Base-by-base conservation (phyloP, 2,797 vertebrate species). In the Artibeus lituratus region DNA sequence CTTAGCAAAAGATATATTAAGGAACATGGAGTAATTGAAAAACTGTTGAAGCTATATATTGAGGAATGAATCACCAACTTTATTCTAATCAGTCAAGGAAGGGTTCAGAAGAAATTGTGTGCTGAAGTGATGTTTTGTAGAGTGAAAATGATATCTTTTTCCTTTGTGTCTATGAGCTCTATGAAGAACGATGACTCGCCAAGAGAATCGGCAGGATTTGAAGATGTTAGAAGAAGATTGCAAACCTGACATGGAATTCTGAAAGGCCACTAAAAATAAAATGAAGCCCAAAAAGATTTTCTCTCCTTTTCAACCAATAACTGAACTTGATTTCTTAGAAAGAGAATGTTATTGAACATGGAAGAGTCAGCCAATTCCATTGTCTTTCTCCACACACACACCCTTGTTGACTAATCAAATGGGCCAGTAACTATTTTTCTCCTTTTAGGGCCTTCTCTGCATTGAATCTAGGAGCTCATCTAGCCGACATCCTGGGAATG, bases 201-300 rank as follows among this genome's bases (percentile, higher is more conserved):
- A 86, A 85, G 39, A 42, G 39, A 94, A 89, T 95, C 82, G 62
- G n/a, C 18, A 94, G 29, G 82, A 90, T 81, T 76, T 67, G 39
- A 94, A 85, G 80, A 86, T 92, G 24, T 83, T 67, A 78, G 37
- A 92, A 97, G 83, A 93, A 74, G 53, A 92, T 55, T 83, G 24
- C 12, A 92, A 88, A 67, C 35, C 65, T 78, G 37, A 94, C n/a
- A 73, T 73, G n/a, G 70, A 82, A 92, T 88, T 89, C 84, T 77
- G 86, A 89, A 95, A 85, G 42, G 21, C 35, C 94, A 87, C 49
- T 51, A 65, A 90, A 88, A 91, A 51, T 51, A 95, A 96, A 95
- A 85, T 78, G 39, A 94, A 97, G 69, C 92, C 57, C 77, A 87
- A 89, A 47, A 76, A 18, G 2, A 0, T 72, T 84, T 95, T 59